These are phyloP conservation scores for Phallusia fumigata DNA, from an alignment of 23 tunicate species.

Conservation along the genomic window DNA sequence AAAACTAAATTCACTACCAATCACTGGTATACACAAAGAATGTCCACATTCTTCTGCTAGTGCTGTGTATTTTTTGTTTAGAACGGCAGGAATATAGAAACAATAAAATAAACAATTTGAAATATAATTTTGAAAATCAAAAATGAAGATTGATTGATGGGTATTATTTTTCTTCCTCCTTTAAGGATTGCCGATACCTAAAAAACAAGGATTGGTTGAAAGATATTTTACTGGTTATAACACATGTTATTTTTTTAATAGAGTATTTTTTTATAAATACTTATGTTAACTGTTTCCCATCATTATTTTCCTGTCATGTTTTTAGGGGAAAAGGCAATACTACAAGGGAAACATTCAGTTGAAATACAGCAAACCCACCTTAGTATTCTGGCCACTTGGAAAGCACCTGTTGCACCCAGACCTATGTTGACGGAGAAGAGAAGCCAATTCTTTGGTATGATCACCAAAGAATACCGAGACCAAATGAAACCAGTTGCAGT, in stretches of 20 bases:
- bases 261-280: too few species aligned
- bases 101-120: background rate
- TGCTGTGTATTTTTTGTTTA: background rate
- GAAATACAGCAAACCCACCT: conserved; percentile 21
- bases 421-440: conserved; percentile 88
- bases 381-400: conserved; percentile 82
- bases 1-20: too few species aligned
- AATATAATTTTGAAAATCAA: background rate
- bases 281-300: too few species aligned
- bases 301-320: too few species aligned
- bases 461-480: conserved; percentile 90
- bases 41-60: background rate
- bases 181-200: background rate
- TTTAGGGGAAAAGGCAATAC: too few species aligned
- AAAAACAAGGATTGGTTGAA: background rate
- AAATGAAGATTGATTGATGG: background rate
- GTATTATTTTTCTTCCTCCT: background rate
- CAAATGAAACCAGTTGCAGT: conserved; percentile 91
- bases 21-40: too few species aligned
- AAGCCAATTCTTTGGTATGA: conserved; percentile 92
- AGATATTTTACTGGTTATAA: too few species aligned
- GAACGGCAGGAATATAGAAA: background rate
- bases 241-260: too few species aligned
- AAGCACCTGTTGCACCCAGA: conserved; percentile 76
- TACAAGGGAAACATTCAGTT: too few species aligned